Conservation (phyloP, 2,888 invertebrate species). For the Tubulanus polymorphus region DNA sequence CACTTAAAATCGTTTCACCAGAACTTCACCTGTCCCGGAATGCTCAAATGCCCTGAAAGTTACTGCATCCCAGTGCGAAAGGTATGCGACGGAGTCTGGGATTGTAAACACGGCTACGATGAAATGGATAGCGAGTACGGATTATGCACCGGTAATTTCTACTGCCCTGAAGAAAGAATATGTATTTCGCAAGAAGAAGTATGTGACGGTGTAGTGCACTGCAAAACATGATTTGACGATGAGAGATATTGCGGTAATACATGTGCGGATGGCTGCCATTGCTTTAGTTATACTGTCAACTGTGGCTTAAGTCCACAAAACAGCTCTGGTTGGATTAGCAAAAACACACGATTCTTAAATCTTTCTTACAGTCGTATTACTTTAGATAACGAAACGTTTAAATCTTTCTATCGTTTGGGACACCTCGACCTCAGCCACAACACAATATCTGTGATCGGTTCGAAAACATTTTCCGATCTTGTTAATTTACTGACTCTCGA, state of each 20-base stretch:
- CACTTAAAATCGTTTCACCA: no score
- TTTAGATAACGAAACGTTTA: neutral
- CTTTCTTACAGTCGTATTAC: neutral
- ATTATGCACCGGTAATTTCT: neutral
- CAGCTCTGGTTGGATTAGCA: neutral
- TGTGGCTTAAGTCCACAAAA: neutral
- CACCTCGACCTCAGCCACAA: neutral
- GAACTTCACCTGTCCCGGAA: neutral
- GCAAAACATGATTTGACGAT: neutral
- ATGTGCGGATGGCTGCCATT: neutral
- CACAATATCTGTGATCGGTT: neutral
- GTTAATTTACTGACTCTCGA: neutral
- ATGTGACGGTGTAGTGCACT: neutral
- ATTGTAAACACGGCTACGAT: neutral
- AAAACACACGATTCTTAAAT: neutral
- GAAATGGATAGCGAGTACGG: neutral
- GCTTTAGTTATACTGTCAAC: conserved; percentile 11
- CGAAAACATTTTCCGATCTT: neutral
- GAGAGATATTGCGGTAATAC: neutral
- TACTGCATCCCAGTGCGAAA: neutral
- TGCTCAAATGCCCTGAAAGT: neutral
- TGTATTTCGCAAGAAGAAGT: neutral
- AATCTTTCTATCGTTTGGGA: neutral
- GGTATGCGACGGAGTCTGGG: neutral
- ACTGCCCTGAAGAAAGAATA: neutral